These are phyloP conservation scores for Borostomias antarcticus DNA, from an alignment of 2,797 vertebrate species.

Conservation along the genomic window DNA sequence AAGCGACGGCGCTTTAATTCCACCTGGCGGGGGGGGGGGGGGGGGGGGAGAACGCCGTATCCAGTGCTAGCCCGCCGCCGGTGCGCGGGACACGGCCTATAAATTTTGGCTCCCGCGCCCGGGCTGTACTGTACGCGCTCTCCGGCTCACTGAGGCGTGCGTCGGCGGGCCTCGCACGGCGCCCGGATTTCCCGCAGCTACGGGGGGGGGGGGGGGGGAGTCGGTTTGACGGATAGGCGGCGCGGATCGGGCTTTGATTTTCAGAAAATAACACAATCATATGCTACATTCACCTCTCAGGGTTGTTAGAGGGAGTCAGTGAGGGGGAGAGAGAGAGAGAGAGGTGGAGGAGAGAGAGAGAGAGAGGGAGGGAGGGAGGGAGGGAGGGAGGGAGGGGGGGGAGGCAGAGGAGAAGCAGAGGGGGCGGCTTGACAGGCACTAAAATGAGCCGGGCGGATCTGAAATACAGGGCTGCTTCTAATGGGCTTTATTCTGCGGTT, in stretches of 20 bases:
- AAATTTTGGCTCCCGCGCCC: constrained; percentile 55
- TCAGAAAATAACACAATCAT: constrained; percentile 69
- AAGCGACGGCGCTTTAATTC: constrained; percentile 67
- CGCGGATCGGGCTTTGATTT: constrained; percentile 59
- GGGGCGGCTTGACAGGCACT: background rate
- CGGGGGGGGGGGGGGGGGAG: constrained; percentile 31
- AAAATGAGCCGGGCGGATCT: no score
- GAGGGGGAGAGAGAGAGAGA: background rate
- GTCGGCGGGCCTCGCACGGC: background rate
- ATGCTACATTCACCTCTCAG: constrained; percentile 69
- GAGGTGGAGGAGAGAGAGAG: constrained; percentile 18
- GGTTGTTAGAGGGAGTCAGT: constrained; percentile 19
- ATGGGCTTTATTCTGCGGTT: no score
- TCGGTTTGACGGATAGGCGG: constrained; percentile 61
- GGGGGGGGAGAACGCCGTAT: no score
- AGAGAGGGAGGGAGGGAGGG: background rate
- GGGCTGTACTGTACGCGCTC: constrained; percentile 35
- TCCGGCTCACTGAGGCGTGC: constrained; percentile 14
- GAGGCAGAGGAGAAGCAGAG: background rate
- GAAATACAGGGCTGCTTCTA: no score
- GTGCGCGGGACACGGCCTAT: constrained; percentile 39
- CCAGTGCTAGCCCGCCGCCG: constrained; percentile 51
- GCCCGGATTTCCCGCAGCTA: background rate
- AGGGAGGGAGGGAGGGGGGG: constrained; percentile 14
- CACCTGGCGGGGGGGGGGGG: constrained; percentile 16